Conservation (phyloP, 2,113 vertebrate species). For the Trinectes maculatus region DNA sequence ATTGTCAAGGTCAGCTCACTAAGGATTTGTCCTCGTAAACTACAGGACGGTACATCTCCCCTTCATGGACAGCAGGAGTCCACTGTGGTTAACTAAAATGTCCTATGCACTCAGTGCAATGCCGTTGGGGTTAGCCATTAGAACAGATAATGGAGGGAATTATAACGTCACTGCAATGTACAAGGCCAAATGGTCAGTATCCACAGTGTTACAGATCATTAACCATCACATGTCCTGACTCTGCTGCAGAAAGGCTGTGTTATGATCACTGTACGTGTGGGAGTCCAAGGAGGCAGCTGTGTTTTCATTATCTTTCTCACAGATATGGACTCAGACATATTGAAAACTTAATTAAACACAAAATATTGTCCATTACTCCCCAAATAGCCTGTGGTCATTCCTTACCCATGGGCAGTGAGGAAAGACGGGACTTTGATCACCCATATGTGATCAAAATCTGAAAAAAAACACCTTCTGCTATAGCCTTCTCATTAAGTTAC, state of each 20-base stretch:
- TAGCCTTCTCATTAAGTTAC: too few relatives aligned
- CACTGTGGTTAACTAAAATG: slow-evolving; percentile 6
- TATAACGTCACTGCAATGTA: slow-evolving; percentile 12
- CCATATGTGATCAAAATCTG: slow-evolving; percentile 25
- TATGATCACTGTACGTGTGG: not conserved
- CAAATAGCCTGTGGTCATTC: slow-evolving; percentile 5
- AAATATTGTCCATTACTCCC: slow-evolving; percentile 12
- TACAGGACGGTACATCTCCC: slow-evolving; percentile 2
- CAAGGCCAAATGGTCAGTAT: slow-evolving; percentile 35
- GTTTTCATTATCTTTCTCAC: not conserved
- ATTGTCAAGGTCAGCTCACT: slow-evolving; percentile 23
- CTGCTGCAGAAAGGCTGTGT: slow-evolving; percentile 2
- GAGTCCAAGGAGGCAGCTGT: not conserved
- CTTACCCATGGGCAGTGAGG: slow-evolving; percentile 3
- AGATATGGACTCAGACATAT: not conserved
- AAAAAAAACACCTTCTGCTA: not conserved
- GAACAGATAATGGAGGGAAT: slow-evolving; percentile 22
- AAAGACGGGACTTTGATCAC: slow-evolving; percentile 22
- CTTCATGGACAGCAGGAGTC: not conserved
- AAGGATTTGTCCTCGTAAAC: slow-evolving; percentile 18
- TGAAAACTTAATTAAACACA: slow-evolving; percentile 22
- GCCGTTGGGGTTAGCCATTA: slow-evolving; percentile 8
- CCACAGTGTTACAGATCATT: slow-evolving; percentile 27
- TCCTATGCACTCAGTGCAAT: not conserved
- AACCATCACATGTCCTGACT: slow-evolving; percentile 8